These are phyloP conservation scores for Cremastobaeus sp. DNA, from an alignment of 2,888 invertebrate genomes.

Conservation along the genomic window DNA sequence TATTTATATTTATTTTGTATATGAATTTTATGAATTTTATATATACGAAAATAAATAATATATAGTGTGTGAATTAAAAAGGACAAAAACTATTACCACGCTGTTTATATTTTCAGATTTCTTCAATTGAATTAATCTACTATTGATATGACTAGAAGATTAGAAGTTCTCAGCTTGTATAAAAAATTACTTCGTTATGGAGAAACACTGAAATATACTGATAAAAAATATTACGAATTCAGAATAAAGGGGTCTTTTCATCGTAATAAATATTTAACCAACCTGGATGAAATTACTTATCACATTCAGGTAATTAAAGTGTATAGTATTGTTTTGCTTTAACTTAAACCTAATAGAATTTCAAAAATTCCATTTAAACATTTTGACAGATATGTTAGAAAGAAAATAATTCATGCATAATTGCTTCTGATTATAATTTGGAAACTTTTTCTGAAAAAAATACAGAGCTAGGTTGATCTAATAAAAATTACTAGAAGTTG, in stretches of 20 bases:
- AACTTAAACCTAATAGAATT: neutral
- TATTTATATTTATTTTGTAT: too few relatives aligned
- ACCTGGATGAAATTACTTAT: slow-evolving; percentile 80
- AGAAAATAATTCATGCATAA: too few relatives aligned
- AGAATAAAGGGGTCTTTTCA: slow-evolving; percentile 86
- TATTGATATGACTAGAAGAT: slow-evolving; percentile 58
- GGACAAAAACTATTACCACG: too few relatives aligned
- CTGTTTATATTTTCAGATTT: neutral
- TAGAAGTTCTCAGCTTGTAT: slow-evolving; percentile 87
- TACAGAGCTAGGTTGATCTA: too few relatives aligned
- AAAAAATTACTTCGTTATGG: slow-evolving; percentile 89
- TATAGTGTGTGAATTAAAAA: too few relatives aligned
- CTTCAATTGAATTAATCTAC: neutral
- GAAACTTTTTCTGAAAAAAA: too few relatives aligned
- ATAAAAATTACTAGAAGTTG: too few relatives aligned
- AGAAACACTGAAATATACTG: slow-evolving; percentile 86
- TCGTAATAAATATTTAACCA: slow-evolving; percentile 81
- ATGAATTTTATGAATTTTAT: too few relatives aligned
- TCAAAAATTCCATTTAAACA: too few relatives aligned
- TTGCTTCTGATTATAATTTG: too few relatives aligned
- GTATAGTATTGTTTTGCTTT: neutral
- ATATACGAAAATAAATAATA: too few relatives aligned
- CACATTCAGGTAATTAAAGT: slow-evolving; percentile 82
- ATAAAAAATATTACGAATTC: slow-evolving; percentile 86
- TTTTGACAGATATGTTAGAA: too few relatives aligned